Evolutionary conservation across 1,140 invertebrate genomes (phyloP).

Genomic region (Bradynema listronoti): DNA sequence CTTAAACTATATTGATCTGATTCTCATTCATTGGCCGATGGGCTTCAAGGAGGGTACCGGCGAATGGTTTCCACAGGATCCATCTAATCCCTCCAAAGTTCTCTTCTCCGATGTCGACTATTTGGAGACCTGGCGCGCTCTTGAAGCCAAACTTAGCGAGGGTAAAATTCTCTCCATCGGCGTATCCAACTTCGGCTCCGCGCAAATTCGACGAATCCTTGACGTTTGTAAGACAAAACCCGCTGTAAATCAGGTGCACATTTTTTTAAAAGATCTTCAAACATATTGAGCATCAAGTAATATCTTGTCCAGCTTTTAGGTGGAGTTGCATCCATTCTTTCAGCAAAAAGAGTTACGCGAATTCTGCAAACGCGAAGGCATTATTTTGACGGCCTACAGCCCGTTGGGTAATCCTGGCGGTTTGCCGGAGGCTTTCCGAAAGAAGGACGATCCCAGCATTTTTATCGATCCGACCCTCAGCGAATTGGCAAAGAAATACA

Average conservation of each 20-base stretch:
- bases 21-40: constrained; percentile 67
- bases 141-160: constrained; percentile 72
- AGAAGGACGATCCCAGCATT: constrained; percentile 33
- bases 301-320: constrained; percentile 59
- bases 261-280: constrained; percentile 10
- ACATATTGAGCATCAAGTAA: background rate
- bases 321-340: constrained; percentile 79
- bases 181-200: constrained; percentile 79
- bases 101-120: constrained; percentile 69
- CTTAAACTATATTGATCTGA: constrained; percentile 63
- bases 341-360: constrained; percentile 70
- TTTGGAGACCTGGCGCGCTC: constrained; percentile 76
- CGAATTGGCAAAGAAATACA: constrained; percentile 47
- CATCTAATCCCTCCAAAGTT: constrained; percentile 64
- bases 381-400: constrained; percentile 72
- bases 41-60: constrained; percentile 50
- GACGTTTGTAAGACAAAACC: constrained; percentile 69
- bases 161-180: constrained; percentile 74
- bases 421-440: constrained; percentile 39
- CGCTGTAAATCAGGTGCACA: constrained; percentile 68
- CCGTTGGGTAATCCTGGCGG: constrained; percentile 69
- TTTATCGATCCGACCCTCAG: constrained; percentile 23
- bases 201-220: constrained; percentile 71
- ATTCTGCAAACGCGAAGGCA: constrained; percentile 67
- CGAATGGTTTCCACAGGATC: constrained; percentile 37